A percentile compares a stretch with the other conserved stretches of the same genome.
These are phyloP conservation scores for Scolanthus callimorphus DNA, from an alignment of 92 coral and sea anemone species.

Conservation along the genomic window DNA sequence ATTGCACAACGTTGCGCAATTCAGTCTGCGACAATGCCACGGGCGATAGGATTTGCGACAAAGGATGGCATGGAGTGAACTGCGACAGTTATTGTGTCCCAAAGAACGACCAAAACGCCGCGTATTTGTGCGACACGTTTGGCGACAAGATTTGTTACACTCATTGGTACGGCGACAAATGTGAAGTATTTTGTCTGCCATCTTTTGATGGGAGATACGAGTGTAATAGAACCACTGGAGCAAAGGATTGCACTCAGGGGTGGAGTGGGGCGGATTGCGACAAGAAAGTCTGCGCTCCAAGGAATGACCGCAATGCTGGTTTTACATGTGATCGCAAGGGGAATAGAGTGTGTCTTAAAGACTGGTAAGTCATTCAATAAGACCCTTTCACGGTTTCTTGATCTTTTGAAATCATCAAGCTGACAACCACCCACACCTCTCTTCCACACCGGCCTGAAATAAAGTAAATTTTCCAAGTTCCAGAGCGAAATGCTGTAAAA, in stretches of 20 bases:
- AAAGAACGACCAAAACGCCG: constrained; percentile 1
- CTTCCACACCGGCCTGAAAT: no score
- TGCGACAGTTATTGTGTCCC: background rate
- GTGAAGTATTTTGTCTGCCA: background rate
- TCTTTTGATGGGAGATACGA: background rate
- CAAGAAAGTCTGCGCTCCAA: background rate
- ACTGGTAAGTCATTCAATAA: background rate
- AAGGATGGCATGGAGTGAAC: background rate
- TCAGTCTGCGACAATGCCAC: constrained; percentile 2
- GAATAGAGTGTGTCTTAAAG: background rate
- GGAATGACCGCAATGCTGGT: constrained; percentile 1
- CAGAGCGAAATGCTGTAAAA: no score
- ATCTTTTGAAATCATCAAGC: no score
- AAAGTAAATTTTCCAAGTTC: no score
- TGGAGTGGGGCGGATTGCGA: background rate
- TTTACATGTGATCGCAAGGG: background rate
- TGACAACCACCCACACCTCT: no score
- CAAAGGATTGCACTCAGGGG: background rate
- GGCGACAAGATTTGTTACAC: background rate
- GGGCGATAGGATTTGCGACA: background rate
- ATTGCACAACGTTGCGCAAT: background rate
- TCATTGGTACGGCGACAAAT: background rate
- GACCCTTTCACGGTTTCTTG: no score
- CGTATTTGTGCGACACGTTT: background rate
- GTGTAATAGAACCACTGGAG: background rate